These are phyloP conservation scores for Aythya baeri DNA, from an alignment of 2,113 vertebrate species.

Conservation along the genomic window DNA sequence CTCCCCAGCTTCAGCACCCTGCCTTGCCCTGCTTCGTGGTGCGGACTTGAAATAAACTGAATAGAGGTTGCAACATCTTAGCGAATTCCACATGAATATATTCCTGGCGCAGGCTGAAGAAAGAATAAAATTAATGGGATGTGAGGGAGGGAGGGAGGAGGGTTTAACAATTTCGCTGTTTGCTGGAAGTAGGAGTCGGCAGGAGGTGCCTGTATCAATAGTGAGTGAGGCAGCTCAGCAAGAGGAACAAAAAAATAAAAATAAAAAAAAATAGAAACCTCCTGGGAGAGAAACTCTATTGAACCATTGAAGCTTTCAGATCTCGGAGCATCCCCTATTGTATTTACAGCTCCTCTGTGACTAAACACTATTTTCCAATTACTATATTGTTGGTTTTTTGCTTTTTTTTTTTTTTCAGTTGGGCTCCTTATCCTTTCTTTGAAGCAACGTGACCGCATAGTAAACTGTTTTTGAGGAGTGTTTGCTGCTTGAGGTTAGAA, in stretches of 20 bases:
- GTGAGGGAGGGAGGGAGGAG: background rate
- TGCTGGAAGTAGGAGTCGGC: background rate
- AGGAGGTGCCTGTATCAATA: background rate
- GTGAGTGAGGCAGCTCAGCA: background rate
- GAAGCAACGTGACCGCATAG: background rate
- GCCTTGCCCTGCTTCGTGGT: background rate
- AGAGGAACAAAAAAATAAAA: background rate
- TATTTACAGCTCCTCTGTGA: conserved; percentile 23
- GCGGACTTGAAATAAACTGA: background rate
- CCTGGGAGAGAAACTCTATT: background rate
- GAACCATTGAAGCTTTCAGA: background rate
- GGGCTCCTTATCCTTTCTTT: background rate
- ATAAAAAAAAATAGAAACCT: background rate
- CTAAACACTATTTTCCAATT: conserved; percentile 14
- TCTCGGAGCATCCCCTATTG: background rate
- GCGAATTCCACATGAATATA: background rate
- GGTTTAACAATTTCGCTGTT: background rate
- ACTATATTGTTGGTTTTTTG: background rate
- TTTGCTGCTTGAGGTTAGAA: conserved; percentile 61
- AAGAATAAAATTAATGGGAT: background rate
- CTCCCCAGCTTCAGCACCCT: background rate
- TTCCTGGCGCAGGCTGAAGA: background rate
- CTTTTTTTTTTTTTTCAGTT: background rate
- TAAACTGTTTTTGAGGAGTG: conserved; percentile 47
- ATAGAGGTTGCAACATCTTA: background rate